Base-by-base conservation (phyloP, 1,140 invertebrate genomes). In the Rhopalosiphum maidis region DNA sequence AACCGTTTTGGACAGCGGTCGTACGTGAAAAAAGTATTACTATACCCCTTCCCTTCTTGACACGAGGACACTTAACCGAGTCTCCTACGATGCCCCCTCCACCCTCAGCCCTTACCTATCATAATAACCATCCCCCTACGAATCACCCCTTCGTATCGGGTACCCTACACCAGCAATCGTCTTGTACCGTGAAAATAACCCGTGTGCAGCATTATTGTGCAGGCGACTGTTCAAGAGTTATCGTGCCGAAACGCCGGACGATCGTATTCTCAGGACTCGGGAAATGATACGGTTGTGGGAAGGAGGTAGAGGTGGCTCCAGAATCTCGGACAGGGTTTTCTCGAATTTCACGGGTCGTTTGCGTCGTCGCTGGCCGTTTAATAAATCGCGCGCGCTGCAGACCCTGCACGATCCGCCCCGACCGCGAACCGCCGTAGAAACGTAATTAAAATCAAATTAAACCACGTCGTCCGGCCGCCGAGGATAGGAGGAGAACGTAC, bases 271-370 rank as follows among this genome's bases (percentile, higher is more conserved):
- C 87, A 25, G 48, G 46, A 35, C 18, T 4, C 48, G 48, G 43
- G 15, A 51, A 51, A 51, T 9, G 11, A 15, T n/a, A 0, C 11
- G 25, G 18, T 7, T 5, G 15, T 0, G 18, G 30, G n/a, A 5
- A 15, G 87, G 87, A 1, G 85, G 85, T 37, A 0, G n/a, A 35
- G 22, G 60, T 30, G 60, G 30, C 30, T n/a, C 30, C 89, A 11
- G 43, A 48, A 77, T 91, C 90, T 82, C 60, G 90, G 46, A 91
- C 90, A 91, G 46, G 48, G 77, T 48, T 85, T 93, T n/a, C 82
- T 93, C 77, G 77, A 93, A 85, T 93, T 93, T 93, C 91, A 93
- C 82, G 91, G 91, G 82, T 93, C 91, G 91, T 93, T 93, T 93
- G 91, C 82, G 48, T 85, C 35, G 91, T 85, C 82, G 82, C 91